Percentiles rank a stretch among this genome's conserved stretches.
phyloP scores from a whole-genome alignment of 92 coral and sea anemone genomes.

The Epizoanthus stellaris region DNA sequence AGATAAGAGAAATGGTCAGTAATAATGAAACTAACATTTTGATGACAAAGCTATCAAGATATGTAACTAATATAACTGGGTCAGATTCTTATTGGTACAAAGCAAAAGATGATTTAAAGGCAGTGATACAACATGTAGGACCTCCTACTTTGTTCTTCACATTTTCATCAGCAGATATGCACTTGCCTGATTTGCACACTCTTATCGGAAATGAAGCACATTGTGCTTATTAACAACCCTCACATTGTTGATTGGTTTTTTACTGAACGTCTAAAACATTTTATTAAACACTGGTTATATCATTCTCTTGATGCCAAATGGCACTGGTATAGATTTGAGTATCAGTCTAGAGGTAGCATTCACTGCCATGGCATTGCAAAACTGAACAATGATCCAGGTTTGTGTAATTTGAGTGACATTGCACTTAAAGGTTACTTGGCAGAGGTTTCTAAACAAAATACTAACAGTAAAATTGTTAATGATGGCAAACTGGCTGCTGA shows the following conservation, averaged over 20 bases:
- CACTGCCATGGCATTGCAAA: slow-evolving; percentile 51
- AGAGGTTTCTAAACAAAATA: slow-evolving; percentile 15
- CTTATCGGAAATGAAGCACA: slow-evolving; percentile 20
- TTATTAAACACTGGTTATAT: slow-evolving; percentile 49
- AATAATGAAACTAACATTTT: slow-evolving; percentile 41
- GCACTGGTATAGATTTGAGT: slow-evolving; percentile 56
- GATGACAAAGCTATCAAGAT: slow-evolving; percentile 56
- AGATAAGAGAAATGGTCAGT: slow-evolving; percentile 48
- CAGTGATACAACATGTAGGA: slow-evolving; percentile 53
- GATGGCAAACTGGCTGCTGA: slow-evolving; percentile 68
- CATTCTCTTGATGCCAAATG: slow-evolving; percentile 42
- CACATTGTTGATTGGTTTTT: slow-evolving; percentile 61
- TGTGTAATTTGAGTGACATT: slow-evolving; percentile 45
- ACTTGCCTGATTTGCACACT: slow-evolving; percentile 64
- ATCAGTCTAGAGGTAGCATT: slow-evolving; percentile 61
- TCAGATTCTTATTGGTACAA: slow-evolving; percentile 75
- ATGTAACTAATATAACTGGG: slow-evolving; percentile 52
- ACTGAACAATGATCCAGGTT: slow-evolving; percentile 45
- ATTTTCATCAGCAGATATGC: slow-evolving; percentile 64
- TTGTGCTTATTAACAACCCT: slow-evolving; percentile 47
- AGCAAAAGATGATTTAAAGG: slow-evolving; percentile 75
- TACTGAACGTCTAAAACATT: slow-evolving; percentile 48
- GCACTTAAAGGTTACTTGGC: slow-evolving; percentile 55
- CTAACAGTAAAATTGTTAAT: slow-evolving; percentile 39
- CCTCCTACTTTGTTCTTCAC: slow-evolving; percentile 70